These are phyloP conservation scores for Hoplodrina ambigua DNA, from an alignment of 2,888 invertebrate species.

Conservation along the genomic window DNA sequence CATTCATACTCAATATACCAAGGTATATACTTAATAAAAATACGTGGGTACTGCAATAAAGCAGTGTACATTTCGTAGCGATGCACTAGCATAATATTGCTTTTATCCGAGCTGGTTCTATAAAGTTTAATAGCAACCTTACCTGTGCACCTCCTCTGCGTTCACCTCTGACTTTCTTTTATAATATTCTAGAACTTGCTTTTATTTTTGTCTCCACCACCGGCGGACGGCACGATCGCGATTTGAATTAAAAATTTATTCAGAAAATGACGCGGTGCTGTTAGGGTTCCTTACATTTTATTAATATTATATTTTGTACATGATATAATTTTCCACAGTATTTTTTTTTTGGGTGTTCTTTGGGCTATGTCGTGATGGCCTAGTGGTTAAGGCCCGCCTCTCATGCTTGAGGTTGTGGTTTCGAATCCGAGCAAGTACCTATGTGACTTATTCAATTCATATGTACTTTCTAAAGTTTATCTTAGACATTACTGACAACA, in stretches of 20 bases:
- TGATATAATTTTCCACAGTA: neutral
- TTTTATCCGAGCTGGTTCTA: constrained; percentile 7
- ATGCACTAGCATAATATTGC: constrained; percentile 8
- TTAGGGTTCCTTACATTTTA: constrained; percentile 41
- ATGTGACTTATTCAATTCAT: no score
- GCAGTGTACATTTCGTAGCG: neutral
- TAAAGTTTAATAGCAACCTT: constrained; percentile 30
- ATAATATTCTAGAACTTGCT: constrained; percentile 53
- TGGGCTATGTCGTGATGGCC: no score
- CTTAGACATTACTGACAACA: no score
- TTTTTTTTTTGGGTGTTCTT: no score
- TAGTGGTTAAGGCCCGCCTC: no score
- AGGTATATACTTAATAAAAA: neutral
- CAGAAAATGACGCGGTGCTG: constrained; percentile 39
- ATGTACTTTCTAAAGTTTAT: no score
- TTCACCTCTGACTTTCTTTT: constrained; percentile 42
- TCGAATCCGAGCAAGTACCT: no score
- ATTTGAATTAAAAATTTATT: constrained; percentile 60
- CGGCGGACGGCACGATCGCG: constrained; percentile 56
- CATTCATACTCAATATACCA: neutral
- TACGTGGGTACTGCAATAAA: neutral
- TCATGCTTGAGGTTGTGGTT: no score
- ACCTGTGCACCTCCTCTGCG: constrained; percentile 31
- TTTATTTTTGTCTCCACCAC: constrained; percentile 50
- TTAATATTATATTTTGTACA: constrained; percentile 1